Conservation (phyloP, 2,797 vertebrate genomes). For the Capromys pilorides region DNA sequence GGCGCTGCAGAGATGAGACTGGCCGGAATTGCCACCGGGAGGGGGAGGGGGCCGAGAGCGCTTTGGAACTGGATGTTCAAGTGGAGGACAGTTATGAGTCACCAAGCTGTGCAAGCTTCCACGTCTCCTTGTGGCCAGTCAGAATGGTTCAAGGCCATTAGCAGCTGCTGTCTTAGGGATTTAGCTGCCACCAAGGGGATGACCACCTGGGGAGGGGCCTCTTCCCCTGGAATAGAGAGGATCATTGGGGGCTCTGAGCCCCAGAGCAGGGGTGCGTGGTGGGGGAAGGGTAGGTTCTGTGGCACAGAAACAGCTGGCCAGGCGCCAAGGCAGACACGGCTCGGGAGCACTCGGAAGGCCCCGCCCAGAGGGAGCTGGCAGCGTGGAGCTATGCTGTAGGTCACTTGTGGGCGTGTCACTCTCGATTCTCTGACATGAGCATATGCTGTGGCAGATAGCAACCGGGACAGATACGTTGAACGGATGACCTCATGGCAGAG, state of each 20-base stretch:
- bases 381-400: background rate
- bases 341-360: background rate
- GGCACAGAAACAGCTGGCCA: background rate
- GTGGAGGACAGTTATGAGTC: background rate
- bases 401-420: background rate
- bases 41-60: background rate
- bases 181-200: background rate
- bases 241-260: background rate
- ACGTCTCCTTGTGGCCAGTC: constrained; percentile 17
- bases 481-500: background rate
- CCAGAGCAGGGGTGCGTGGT: background rate
- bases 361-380: background rate
- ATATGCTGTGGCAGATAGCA: background rate
- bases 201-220: background rate
- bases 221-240: background rate
- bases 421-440: background rate
- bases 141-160: background rate
- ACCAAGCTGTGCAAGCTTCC: constrained; percentile 21
- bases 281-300: background rate
- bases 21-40: constrained; percentile 27
- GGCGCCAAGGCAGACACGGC: background rate
- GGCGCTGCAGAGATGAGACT: background rate
- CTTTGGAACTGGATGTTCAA: constrained; percentile 59
- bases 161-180: background rate
- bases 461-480: background rate